phyloP scores from a whole-genome alignment of 1,140 invertebrate genomes.

The Conus ventricosus region DNA sequence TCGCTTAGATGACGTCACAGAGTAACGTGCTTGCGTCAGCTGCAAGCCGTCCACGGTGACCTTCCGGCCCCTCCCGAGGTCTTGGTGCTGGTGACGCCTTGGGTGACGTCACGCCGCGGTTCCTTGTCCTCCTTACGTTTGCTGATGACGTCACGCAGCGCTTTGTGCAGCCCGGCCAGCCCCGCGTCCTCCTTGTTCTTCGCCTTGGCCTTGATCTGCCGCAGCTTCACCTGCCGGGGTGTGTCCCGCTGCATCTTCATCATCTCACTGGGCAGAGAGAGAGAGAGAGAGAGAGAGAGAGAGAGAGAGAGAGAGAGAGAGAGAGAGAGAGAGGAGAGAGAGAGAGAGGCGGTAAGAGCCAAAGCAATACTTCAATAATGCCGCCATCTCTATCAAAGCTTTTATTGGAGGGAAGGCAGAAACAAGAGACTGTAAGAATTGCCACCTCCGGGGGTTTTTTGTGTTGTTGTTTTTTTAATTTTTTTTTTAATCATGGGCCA shows the following conservation, averaged over 20 bases:
- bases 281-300: no score
- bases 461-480: no score
- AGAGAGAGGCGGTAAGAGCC: no score
- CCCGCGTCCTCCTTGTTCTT: slow-evolving; percentile 59
- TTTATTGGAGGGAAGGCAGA: no score
- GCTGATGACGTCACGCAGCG: slow-evolving; percentile 59
- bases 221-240: slow-evolving; percentile 55
- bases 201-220: slow-evolving; percentile 58
- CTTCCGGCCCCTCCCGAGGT: not conserved
- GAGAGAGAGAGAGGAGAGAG: not conserved
- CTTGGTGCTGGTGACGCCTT: not conserved
- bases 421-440: no score
- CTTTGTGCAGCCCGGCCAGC: slow-evolving; percentile 58
- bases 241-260: slow-evolving; percentile 59
- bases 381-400: no score
- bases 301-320: no score
- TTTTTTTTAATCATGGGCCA: no score
- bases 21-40: slow-evolving; percentile 75
- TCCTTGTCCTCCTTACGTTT: slow-evolving; percentile 53
- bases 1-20: no score
- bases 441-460: no score
- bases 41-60: slow-evolving; percentile 6
- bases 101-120: not conserved
- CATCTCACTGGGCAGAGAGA: slow-evolving; percentile 54
- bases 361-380: no score